phyloP scores from a whole-genome alignment of 2,113 vertebrate genomes.

The Lipophrys pholis region DNA sequence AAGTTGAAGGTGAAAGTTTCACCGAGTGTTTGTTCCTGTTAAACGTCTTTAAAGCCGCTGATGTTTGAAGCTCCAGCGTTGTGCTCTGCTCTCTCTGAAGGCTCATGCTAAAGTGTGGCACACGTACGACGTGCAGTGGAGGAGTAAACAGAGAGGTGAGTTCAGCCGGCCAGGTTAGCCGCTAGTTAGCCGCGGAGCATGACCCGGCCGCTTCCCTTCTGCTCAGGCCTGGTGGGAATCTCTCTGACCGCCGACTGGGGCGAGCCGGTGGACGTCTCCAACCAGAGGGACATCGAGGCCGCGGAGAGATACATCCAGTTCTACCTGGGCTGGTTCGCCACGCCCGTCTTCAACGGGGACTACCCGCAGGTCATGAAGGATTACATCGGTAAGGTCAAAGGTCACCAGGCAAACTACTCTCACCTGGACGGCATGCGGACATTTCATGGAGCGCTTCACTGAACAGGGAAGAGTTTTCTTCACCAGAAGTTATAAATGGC shows the following conservation, averaged over 20 bases:
- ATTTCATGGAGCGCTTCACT: no score
- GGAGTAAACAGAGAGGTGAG: conserved; percentile 87
- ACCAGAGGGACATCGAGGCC: conserved; percentile 86
- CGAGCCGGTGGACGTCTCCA: conserved; percentile 88
- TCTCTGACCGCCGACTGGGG: conserved; percentile 91
- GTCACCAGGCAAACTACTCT: no score
- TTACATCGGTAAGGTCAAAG: conserved; percentile 80
- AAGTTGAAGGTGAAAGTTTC: no score
- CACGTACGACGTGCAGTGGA: conserved; percentile 87
- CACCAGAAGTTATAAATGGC: no score
- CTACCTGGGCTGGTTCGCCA: conserved; percentile 93
- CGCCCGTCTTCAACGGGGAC: conserved; percentile 90
- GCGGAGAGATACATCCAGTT: conserved; percentile 92
- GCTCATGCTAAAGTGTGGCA: conserved; percentile 91
- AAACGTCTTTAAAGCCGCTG: no score
- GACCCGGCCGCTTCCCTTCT: not conserved
- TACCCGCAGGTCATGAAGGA: conserved; percentile 95
- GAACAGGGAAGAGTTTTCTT: no score
- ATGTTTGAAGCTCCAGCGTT: no score
- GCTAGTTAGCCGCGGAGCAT: no score
- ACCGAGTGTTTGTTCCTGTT: no score
- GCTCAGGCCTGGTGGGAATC: conserved; percentile 89
- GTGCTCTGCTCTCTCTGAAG: conserved; percentile 70
- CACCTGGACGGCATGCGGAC: no score
- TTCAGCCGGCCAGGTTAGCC: no score